Evolutionary conservation across 1,140 invertebrate species (phyloP).

Genomic region (Lysiphlebus fabarum): DNA sequence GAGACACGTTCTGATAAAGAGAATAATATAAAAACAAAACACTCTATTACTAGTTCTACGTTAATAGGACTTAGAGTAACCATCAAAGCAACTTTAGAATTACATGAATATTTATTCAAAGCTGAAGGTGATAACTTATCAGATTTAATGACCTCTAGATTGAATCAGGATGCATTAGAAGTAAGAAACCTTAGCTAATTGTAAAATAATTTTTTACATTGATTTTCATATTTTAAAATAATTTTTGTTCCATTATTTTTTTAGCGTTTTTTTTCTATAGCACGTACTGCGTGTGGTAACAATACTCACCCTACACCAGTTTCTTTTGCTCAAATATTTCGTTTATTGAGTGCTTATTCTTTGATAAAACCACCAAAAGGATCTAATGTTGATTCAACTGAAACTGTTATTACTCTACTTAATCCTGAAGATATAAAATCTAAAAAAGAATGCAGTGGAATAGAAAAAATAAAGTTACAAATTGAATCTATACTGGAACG

Average conservation of each 20-base stretch:
- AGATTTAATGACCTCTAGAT: slow-evolving; percentile 18
- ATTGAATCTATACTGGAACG: too few species aligned
- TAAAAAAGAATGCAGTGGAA: too few species aligned
- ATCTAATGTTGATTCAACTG: slow-evolving; percentile 16
- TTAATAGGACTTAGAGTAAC: slow-evolving; percentile 12
- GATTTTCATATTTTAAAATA: not conserved
- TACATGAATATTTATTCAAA: slow-evolving; percentile 13
- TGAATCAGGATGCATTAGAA: slow-evolving; percentile 18
- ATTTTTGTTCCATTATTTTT: slow-evolving; percentile 7
- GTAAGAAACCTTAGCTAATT: too few species aligned
- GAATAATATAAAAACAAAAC: not conserved
- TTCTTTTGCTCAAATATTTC: slow-evolving; percentile 24
- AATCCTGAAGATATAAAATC: not conserved
- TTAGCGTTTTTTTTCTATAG: slow-evolving; percentile 24
- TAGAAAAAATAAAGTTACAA: too few species aligned
- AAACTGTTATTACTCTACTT: slow-evolving; percentile 6
- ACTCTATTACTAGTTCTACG: not conserved
- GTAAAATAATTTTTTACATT: too few species aligned
- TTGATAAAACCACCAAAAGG: slow-evolving; percentile 28
- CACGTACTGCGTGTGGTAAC: slow-evolving; percentile 22
- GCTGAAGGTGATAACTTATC: slow-evolving; percentile 12
- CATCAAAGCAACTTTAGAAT: slow-evolving; percentile 17
- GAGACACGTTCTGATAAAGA: not conserved
- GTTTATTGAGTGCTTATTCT: slow-evolving; percentile 23
- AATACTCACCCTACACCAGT: slow-evolving; percentile 26